phyloP scores from a whole-genome alignment of 2,797 vertebrate species.

The Stomatorhinus walkeri region DNA sequence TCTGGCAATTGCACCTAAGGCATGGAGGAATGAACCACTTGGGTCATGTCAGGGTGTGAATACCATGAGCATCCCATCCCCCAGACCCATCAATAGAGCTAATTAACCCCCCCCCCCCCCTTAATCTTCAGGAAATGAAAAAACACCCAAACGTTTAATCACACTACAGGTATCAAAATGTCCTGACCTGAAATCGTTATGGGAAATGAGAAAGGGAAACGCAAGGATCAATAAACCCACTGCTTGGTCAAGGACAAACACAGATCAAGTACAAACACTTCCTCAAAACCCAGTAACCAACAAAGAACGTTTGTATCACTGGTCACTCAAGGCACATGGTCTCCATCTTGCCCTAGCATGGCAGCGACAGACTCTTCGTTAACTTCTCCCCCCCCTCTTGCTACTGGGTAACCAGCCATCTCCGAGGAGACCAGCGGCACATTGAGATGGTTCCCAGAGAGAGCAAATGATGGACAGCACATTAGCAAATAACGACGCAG shows the following conservation, averaged over 20 bases:
- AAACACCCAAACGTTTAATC: not conserved
- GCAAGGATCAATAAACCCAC: not conserved
- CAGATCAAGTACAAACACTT: not conserved
- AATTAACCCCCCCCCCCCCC: not conserved
- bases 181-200: not conserved
- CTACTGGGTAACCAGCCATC: slow-evolving; percentile 27
- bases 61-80: not conserved
- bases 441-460: not conserved
- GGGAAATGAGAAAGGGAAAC: not conserved
- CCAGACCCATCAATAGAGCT: not conserved
- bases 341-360: slow-evolving; percentile 30
- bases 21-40: not conserved
- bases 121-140: not conserved
- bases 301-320: not conserved
- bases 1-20: not conserved
- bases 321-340: not conserved
- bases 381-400: not conserved
- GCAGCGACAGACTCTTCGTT: slow-evolving; percentile 30
- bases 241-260: not conserved
- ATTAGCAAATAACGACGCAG: not conserved
- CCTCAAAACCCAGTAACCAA: not conserved
- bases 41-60: not conserved
- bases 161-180: not conserved
- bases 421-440: slow-evolving; percentile 45
- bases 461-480: not conserved